Evolutionary conservation across 2,888 invertebrate species (phyloP), one percentile per base, ranked within the genome.

Genomic region (Phortica magna): DNA sequence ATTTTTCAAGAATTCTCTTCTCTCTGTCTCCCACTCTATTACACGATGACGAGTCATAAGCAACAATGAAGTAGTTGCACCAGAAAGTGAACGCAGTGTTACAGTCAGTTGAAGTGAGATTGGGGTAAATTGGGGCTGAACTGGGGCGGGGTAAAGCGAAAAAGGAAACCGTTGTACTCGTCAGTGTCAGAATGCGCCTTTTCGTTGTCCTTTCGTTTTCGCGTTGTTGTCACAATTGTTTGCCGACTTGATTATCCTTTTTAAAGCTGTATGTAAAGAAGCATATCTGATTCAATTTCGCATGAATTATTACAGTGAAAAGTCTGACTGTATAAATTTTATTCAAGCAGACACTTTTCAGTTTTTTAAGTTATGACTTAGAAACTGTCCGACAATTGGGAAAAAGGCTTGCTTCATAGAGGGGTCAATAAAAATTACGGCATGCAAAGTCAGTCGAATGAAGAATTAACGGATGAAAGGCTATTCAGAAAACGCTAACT

Each of bases 321-420:
- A 83, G 88, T 88, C 87, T 86, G 83, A 87, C 86, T 86, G 88
- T 82, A 86, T 87, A 86, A 87, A 87, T 88, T 88, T 84, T 81
- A 88, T 82, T 84, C 67, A 53, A 55, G 41, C 57, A 61, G 61
- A 76, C 48, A 74, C 19, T 53, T 64, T 64, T 70, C 57, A 53
- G 53, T 59, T 61, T 48, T 48, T 31, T 17, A 64, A 22, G 65
- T 65, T 14, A 61, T 48, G 48, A 14, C 48, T 48, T 48, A 48
- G 48, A 48, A 48, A 9, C 48, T 48, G 48, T 48, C 2, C 1
- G 14, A 7, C 14, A 12, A 14, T 14, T 48, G 48, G 48, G 14
- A 48, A 48, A 31, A 31, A 31, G 31, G 31, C 31, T 31, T 48
- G 48, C 1, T 48, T 6, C 14, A 48, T 48, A 14, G 48, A 3